Percentiles rank a stretch among this genome's conserved stretches.
phyloP scores from a whole-genome alignment of 2,113 vertebrate species.

The Hiodon alosoides region DNA sequence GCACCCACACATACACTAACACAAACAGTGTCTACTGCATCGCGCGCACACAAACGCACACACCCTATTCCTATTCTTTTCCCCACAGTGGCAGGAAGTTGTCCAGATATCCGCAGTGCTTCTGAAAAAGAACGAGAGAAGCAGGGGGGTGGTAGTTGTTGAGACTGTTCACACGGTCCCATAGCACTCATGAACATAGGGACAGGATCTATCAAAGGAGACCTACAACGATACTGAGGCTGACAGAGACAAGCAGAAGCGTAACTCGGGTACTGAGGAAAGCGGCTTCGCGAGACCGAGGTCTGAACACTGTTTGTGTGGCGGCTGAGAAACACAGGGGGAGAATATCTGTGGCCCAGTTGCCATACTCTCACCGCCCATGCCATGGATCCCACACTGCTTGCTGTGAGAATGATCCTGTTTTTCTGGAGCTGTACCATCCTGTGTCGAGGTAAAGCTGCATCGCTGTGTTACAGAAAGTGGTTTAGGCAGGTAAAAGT shows the following conservation, averaged over 20 bases:
- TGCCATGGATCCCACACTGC: slow-evolving; percentile 32
- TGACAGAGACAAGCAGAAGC: not conserved
- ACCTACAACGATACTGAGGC: not conserved
- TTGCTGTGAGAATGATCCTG: slow-evolving; percentile 39
- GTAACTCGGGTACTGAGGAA: not conserved
- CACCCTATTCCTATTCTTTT: slow-evolving; percentile 58
- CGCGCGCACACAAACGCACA: slow-evolving; percentile 24
- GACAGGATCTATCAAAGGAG: not conserved
- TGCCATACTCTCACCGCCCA: not conserved
- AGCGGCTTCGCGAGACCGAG: not conserved
- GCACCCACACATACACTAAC: slow-evolving; percentile 17
- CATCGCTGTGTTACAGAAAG: not conserved
- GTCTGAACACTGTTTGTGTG: slow-evolving; percentile 18
- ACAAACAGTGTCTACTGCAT: slow-evolving; percentile 10
- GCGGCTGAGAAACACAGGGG: not conserved
- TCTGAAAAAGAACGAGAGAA: slow-evolving; percentile 50
- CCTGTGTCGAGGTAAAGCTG: slow-evolving; percentile 52
- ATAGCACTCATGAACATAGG: slow-evolving; percentile 18
- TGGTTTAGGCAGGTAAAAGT: not conserved
- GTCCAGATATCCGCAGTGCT: slow-evolving; percentile 65
- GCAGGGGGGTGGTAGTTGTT: slow-evolving; percentile 35
- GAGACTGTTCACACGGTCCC: slow-evolving; percentile 31
- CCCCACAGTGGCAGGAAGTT: slow-evolving; percentile 71
- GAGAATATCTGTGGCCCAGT: not conserved
- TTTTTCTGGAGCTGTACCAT: slow-evolving; percentile 48